Evolutionary conservation across 2,888 invertebrate species (phyloP), one percentile per base, ranked within the genome.

Genomic region (Perizoma flavofasciatum): DNA sequence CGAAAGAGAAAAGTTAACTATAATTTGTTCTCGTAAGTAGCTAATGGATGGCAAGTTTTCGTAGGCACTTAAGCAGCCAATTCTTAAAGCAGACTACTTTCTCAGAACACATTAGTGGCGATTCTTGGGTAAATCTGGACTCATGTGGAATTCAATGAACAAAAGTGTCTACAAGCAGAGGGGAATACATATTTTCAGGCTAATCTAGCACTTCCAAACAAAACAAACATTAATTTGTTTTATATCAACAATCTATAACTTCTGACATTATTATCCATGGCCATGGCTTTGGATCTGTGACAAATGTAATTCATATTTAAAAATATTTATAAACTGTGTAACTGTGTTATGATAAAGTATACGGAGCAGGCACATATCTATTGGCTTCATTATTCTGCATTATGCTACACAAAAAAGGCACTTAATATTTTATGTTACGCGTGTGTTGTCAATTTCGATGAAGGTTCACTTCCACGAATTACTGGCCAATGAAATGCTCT

Each of bases 41-140:
- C 85, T 89, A 90, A 90, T 89, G 89, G 86, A 82, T 81, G 81
- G 83, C 79, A 85, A 89, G 89, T 89, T 89, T 85, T 79, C 77
- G 83, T 81, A 82, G 85, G 85, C 89, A 87, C 87, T 89, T 86
- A 87, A 85, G 85, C 79, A 79, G 85, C 86, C 86, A 85, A 86
- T 88, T 86, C 85, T 82, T 82, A 82, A 81, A 80, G 75, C 82
- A 82, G 85, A 83, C 85, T 88, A 88, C 88, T 89, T 88, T 88
- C 85, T 74, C 83, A 88, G 89, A 82, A 87, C 84, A 88, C 89
- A 89, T 91, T 89, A 89, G 86, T 78, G 85, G 77, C 75, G 81
- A 75, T 85, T 84, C 80, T 81, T 79, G 81, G 78, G 84, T 82
- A 86, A 85, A 87, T 85, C 89, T 85, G 84, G 79, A 79, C 82